These are phyloP conservation scores for Heliconius sara DNA, from an alignment of 2,888 invertebrate genomes.

Conservation along the genomic window DNA sequence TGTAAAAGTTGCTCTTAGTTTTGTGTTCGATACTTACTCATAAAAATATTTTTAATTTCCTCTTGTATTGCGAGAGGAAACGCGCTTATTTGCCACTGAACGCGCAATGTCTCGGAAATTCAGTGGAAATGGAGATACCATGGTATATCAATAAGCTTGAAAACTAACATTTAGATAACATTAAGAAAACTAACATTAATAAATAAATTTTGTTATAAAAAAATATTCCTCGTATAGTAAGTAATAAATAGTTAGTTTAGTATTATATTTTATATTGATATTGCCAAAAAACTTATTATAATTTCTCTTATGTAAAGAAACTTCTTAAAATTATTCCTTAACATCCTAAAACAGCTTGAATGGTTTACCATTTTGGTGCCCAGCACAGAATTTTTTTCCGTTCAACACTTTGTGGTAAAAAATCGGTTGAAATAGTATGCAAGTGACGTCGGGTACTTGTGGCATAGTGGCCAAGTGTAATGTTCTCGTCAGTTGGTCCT, in stretches of 20 bases:
- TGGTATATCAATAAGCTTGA: too few species aligned
- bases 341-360: background rate
- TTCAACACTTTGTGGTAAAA: slow-evolving; percentile 29
- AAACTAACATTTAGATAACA: too few species aligned
- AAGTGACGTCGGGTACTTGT: slow-evolving; percentile 20
- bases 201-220: too few species aligned
- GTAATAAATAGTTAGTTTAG: too few species aligned
- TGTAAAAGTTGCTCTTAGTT: too few species aligned
- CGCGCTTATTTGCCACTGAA: background rate
- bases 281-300: too few species aligned
- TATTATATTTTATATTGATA: too few species aligned
- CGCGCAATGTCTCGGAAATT: too few species aligned
- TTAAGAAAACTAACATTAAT: too few species aligned
- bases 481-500: background rate
- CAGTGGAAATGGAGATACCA: background rate
- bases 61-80: background rate
- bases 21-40: background rate
- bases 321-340: background rate
- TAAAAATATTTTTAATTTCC: background rate
- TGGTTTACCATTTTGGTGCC: slow-evolving; percentile 16
- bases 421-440: slow-evolving; percentile 24
- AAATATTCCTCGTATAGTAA: too few species aligned
- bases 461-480: slow-evolving; percentile 14
- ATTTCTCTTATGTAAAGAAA: background rate
- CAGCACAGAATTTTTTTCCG: slow-evolving; percentile 26